Percentiles rank a stretch among this genome's conserved stretches.
Evolutionary conservation across 2,113 vertebrate species (phyloP).

Genomic region (Rhadina sibilatrix): DNA sequence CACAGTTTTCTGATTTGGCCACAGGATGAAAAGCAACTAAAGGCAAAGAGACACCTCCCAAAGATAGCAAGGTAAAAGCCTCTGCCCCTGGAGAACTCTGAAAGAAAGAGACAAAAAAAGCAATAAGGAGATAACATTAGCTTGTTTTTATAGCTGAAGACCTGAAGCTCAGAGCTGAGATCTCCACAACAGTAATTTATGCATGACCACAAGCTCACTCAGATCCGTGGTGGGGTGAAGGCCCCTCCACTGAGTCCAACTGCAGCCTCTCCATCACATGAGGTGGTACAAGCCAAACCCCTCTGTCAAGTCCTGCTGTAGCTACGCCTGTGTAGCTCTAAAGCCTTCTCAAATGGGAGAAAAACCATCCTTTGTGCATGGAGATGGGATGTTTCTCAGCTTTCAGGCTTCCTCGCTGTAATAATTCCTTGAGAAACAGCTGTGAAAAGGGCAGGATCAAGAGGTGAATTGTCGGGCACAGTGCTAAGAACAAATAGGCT

Average conservation of each 20-base stretch:
- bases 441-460: not conserved
- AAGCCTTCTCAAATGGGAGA: not conserved
- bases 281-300: not conserved
- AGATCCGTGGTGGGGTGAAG: not conserved
- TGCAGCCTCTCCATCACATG: accelerated
- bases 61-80: not conserved
- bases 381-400: not conserved
- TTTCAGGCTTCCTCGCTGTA: not conserved
- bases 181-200: not conserved
- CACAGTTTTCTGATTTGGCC: not conserved
- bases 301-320: not conserved
- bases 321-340: not conserved
- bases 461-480: not conserved
- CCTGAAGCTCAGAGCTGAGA: not conserved
- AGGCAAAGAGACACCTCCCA: not conserved
- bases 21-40: not conserved
- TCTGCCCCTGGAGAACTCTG: not conserved
- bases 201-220: not conserved
- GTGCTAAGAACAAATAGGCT: not conserved
- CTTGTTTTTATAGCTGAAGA: not conserved
- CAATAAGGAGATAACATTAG: not conserved
- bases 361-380: not conserved
- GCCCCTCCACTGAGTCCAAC: not conserved
- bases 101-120: not conserved
- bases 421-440: not conserved